Evolutionary conservation across 2,888 invertebrate species (phyloP), one percentile per base, ranked within the genome.

Genomic region (Cosmia trapezina): DNA sequence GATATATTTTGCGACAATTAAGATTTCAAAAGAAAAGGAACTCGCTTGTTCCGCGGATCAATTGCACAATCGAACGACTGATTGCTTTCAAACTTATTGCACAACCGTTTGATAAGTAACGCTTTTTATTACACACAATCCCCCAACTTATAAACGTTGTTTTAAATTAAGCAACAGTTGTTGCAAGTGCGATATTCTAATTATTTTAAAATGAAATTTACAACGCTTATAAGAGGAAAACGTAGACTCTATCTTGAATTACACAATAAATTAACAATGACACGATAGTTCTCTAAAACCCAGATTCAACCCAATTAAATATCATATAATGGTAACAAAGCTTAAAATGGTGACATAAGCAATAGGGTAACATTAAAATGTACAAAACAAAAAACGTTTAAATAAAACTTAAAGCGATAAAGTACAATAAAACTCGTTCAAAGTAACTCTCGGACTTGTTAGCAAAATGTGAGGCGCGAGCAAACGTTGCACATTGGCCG

Each of bases 1-100:
- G 91, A 95, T 94, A 95, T 93, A 94, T 94, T 95, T 94, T 91
- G 95, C 93, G 94, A 95, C 94, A 94, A 94, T 95, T 95, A 95
- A 95, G 92, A 95, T 93, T 93, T 94, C 91, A 92, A 93, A 94
- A 94, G 92, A 91, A 93, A 92, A 90, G 88, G 92, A 91, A 92
- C 90, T 87, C 83, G 78, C 85, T 86, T 88, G 90, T 89, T 88
- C 89, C 86, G 86, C 89, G 86, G 84, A 84, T 89, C 85, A 88
- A 91, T 94, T 93, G 91, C 93, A 92, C 92, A 91, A 91, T 88
- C 84, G 63, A 75, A 76, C 77, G 70, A 89, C 89, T 88, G 90
- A 89, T 89, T 89, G 87, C 89, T 85, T 86, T 83, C 80, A 87
- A 87, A 84, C 69, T 81, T 85, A 89, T 90, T 90, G 89, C 90